These are phyloP conservation scores for Eulemur macaco DNA, from an alignment of 2,113 vertebrate species.

Conservation along the genomic window DNA sequence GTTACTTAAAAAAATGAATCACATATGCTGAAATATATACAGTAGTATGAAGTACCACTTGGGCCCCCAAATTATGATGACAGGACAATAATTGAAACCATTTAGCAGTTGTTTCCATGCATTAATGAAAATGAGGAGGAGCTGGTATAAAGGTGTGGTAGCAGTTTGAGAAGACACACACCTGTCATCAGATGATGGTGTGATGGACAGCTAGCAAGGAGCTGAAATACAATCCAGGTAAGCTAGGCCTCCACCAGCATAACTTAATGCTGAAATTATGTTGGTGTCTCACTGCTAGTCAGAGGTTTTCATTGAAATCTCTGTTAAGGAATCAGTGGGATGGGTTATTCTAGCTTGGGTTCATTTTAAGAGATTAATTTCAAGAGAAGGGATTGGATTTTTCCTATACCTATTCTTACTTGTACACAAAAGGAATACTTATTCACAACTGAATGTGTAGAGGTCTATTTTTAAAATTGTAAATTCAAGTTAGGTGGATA, in stretches of 20 bases:
- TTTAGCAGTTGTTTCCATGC: not conserved
- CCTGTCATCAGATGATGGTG: not conserved
- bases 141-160: not conserved
- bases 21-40: not conserved
- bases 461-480: not conserved
- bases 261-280: not conserved
- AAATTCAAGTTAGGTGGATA: not conserved
- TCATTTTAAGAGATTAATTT: slow-evolving; percentile 39
- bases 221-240: not conserved
- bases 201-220: not conserved
- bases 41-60: not conserved
- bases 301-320: not conserved
- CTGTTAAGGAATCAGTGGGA: not conserved
- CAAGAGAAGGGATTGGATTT: not conserved
- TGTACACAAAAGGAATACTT: not conserved
- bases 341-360: not conserved
- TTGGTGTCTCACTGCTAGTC: not conserved
- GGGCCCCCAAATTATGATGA: not conserved
- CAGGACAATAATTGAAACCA: not conserved
- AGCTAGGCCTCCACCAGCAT: not conserved
- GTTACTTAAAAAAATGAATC: not conserved
- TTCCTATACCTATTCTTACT: not conserved
- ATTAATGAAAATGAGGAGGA: slow-evolving; percentile 21
- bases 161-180: not conserved
- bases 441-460: not conserved